Evolutionary conservation across 2,888 invertebrate genomes (phyloP).

Genomic region (Nephrotoma guestfalica): DNA sequence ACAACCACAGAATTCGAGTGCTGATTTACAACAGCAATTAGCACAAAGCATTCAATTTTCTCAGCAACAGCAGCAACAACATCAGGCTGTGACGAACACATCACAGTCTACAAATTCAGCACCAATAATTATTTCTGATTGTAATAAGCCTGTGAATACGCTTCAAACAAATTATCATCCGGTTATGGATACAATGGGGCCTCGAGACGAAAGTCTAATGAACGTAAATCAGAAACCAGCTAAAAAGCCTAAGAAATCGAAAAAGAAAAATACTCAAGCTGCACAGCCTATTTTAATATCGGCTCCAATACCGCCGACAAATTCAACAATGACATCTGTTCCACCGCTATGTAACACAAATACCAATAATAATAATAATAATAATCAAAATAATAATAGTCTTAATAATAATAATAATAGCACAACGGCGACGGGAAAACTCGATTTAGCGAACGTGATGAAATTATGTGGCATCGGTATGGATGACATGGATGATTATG

Average conservation of each 20-base stretch:
- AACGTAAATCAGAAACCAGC: background rate
- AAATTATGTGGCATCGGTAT: constrained; percentile 54
- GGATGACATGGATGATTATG: constrained; percentile 46
- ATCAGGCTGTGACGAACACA: background rate
- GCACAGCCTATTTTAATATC: constrained; percentile 9
- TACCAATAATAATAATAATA: background rate
- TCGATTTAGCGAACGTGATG: constrained; percentile 59
- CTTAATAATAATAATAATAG: constrained; percentile 4
- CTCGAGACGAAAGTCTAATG: constrained; percentile 7
- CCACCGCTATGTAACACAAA: background rate
- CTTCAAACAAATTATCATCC: constrained; percentile 7
- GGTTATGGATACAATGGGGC: background rate
- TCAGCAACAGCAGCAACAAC: constrained; percentile 12
- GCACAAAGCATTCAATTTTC: constrained; percentile 18
- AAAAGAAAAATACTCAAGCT: constrained; percentile 11
- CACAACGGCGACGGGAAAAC: constrained; percentile 28
- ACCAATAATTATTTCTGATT: background rate
- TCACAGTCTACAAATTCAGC: constrained; percentile 8
- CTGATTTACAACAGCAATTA: constrained; percentile 6
- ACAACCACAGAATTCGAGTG: constrained; percentile 15
- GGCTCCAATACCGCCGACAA: background rate
- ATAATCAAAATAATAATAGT: background rate
- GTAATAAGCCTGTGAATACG: background rate
- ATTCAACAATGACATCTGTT: background rate
- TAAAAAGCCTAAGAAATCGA: constrained; percentile 6